Percentiles rank a stretch among this genome's conserved stretches.
Conservation (phyloP, 2,888 invertebrate species). For the Cosmia pyralina region DNA sequence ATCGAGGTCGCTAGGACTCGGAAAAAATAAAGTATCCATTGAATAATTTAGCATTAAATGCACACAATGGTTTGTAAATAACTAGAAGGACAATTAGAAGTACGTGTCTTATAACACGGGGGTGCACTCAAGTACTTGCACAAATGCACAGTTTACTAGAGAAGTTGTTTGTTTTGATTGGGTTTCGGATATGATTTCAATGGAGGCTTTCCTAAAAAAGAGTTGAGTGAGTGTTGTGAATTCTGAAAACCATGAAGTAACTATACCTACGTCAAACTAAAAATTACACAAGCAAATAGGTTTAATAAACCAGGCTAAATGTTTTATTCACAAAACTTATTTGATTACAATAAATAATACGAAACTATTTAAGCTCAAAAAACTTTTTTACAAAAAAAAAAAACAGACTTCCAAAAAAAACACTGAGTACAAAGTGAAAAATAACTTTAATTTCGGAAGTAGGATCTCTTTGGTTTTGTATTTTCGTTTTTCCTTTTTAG, state of each 20-base stretch:
- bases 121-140: neutral
- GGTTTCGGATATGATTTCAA: neutral
- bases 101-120: constrained; percentile 10
- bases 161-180: neutral
- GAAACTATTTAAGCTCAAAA: too few species aligned
- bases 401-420: too few species aligned
- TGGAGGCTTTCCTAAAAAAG: neutral
- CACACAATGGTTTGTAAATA: constrained; percentile 36
- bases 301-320: too few species aligned
- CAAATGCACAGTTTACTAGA: neutral
- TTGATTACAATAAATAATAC: too few species aligned
- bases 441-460: too few species aligned
- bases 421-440: too few species aligned
- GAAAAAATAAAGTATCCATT: constrained; percentile 52
- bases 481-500: too few species aligned
- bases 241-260: neutral
- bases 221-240: neutral
- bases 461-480: too few species aligned
- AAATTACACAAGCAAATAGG: neutral
- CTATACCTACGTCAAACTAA: neutral
- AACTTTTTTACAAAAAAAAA: too few species aligned
- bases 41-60: constrained; percentile 50
- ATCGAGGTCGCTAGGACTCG: constrained; percentile 35
- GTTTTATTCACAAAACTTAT: too few species aligned
- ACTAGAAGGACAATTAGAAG: constrained; percentile 25